Evolutionary conservation across 1,140 invertebrate genomes (phyloP).

Genomic region (Zaprionus ghesquierei): DNA sequence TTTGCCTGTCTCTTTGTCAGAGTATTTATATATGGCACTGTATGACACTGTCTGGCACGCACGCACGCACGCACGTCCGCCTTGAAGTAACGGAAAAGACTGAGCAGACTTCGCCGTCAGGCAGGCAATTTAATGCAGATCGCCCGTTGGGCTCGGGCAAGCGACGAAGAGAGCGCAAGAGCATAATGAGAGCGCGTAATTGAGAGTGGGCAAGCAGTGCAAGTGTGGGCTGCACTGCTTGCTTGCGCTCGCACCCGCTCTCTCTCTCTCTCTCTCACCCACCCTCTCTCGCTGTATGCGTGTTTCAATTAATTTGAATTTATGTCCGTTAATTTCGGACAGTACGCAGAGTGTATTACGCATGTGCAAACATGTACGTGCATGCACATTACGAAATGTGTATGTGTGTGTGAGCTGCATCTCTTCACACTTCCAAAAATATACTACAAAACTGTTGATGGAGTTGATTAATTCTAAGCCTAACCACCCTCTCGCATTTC

Average conservation of each 20-base stretch:
- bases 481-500: slow-evolving; percentile 23
- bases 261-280: background rate
- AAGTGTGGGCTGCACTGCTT: background rate
- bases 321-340: slow-evolving; percentile 69
- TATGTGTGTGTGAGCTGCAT: slow-evolving; percentile 8
- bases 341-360: background rate
- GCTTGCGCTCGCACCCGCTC: background rate
- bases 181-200: slow-evolving; percentile 5
- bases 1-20: slow-evolving; percentile 12
- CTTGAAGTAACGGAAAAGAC: slow-evolving; percentile 62
- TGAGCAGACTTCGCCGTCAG: slow-evolving; percentile 29
- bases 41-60: background rate
- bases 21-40: slow-evolving; percentile 6
- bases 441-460: background rate
- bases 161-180: background rate
- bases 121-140: slow-evolving; percentile 46
- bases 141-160: background rate
- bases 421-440: slow-evolving; percentile 34
- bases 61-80: slow-evolving; percentile 41
- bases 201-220: slow-evolving; percentile 9
- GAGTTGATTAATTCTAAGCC: slow-evolving; percentile 36
- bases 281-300: slow-evolving; percentile 19
- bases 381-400: background rate
- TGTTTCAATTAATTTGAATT: slow-evolving; percentile 66
- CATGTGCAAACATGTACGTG: background rate